Evolutionary conservation across 2,888 invertebrate genomes (phyloP), one percentile per base, ranked within the genome.

Genomic region (Macrophya alboannulata): DNA sequence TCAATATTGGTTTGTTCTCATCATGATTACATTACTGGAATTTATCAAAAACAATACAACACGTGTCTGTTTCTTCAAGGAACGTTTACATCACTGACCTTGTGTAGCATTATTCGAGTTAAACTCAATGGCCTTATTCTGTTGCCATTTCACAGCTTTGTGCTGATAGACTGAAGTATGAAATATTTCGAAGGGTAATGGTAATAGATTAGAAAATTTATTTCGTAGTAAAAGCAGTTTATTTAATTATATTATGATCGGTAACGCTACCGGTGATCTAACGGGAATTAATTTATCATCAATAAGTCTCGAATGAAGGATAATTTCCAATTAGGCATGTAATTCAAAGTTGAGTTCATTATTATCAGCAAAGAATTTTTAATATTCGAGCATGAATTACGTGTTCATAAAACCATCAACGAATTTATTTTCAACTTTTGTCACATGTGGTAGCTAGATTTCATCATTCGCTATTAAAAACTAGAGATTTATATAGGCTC

Each of bases 141-240:
- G 10, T 48, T 45, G 74, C 45, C 43, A 45, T 21, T 43, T 43
- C 74, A 45, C 21, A 74, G 45, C n/a, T 74, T 31, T 5, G 21
- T 48, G 51, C 17, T 25, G 51, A 17, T 4, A 25, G 51, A 51
- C 31, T 31, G 17, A 55, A n/a, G 31, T 77, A 31, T 31, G 25
- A 21, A 55, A 55, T 55, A 55, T 77, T 77, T 17, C n/a, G 17
- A 3, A 55, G 37, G 55, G 55, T 31, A 31, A 77, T 43, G 21
- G 43, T 74, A 37, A 55, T 77, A 10, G 51, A 77, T 37, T 31
- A 31, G n/a, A 51, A 17, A 55, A 55, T 31, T 1, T 31, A 77
- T 31, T 77, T 55, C 37, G 31, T 77, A 77, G 31, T 77, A 55
- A 77, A 77, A 77, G 77, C 77, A 77, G 48, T 77, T 77, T 77